phyloP scores from a whole-genome alignment of 1,140 invertebrate genomes.

The Dendrolimus punctatus region DNA sequence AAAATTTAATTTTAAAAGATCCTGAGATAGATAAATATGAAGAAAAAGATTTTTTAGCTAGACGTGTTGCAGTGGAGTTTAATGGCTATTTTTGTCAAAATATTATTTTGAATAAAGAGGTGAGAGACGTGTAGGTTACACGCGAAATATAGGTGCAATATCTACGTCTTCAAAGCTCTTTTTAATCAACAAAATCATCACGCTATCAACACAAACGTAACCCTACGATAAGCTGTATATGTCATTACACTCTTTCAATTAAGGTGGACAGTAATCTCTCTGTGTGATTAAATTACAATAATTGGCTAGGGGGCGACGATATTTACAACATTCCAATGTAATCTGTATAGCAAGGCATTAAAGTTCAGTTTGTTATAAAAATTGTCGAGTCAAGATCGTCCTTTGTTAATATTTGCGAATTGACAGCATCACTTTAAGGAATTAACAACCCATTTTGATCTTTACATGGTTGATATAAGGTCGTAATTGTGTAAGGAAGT shows the following conservation, averaged over 20 bases:
- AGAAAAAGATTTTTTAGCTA: no score
- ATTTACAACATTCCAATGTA: background rate
- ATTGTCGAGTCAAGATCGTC: conserved; percentile 14
- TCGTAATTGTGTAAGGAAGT: conserved; percentile 1
- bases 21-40: no score
- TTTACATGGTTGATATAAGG: conserved; percentile 20
- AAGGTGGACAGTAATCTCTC: conserved; percentile 50
- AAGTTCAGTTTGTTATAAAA: background rate
- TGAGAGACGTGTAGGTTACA: no score
- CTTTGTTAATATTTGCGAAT: conserved; percentile 48
- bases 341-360: background rate
- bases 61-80: no score
- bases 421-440: conserved; percentile 20
- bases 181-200: no score
- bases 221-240: conserved; percentile 11
- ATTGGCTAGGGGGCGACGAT: conserved; percentile 41
- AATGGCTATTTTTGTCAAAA: no score
- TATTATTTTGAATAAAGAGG: no score
- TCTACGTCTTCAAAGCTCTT: no score
- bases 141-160: background rate
- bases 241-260: conserved; percentile 46
- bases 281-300: conserved; percentile 63
- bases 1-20: no score
- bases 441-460: conserved; percentile 14
- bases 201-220: conserved; percentile 2